Evolutionary conservation across 2,113 vertebrate genomes (phyloP).

Genomic region (Sarotherodon lohbergeri): DNA sequence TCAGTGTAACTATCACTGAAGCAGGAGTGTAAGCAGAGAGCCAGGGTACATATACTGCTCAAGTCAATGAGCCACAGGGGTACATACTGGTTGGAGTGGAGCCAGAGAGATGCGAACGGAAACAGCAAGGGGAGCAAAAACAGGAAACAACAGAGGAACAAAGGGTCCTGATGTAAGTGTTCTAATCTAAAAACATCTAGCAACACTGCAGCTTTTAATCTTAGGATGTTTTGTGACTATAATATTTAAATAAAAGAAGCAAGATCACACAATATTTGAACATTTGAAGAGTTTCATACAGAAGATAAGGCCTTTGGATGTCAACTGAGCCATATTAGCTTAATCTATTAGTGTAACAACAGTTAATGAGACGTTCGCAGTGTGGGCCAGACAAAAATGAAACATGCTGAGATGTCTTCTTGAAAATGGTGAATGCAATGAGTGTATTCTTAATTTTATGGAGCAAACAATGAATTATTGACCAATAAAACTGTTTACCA

Average conservation of each 20-base stretch:
- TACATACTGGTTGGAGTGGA: neutral
- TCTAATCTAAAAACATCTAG: neutral
- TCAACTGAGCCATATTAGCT: neutral
- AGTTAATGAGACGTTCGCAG: neutral
- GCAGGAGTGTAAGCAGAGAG: neutral
- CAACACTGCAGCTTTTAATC: neutral
- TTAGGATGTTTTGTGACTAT: neutral
- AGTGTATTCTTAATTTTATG: neutral
- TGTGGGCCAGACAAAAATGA: neutral
- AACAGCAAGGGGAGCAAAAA: neutral
- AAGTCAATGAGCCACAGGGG: neutral
- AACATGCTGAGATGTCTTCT: neutral
- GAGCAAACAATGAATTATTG: neutral
- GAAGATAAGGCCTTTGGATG: neutral
- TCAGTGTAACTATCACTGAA: neutral
- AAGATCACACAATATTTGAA: neutral
- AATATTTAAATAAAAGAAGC: neutral
- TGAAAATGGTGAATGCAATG: neutral
- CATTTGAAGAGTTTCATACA: neutral
- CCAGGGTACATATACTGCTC: neutral
- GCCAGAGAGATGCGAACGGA: fast-evolving
- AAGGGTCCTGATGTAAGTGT: neutral
- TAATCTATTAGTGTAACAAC: neutral
- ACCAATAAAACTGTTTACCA: neutral
- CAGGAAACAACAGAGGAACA: neutral